Conservation (phyloP, 2,797 vertebrate species). For the Rhinatrema bivittatum region DNA sequence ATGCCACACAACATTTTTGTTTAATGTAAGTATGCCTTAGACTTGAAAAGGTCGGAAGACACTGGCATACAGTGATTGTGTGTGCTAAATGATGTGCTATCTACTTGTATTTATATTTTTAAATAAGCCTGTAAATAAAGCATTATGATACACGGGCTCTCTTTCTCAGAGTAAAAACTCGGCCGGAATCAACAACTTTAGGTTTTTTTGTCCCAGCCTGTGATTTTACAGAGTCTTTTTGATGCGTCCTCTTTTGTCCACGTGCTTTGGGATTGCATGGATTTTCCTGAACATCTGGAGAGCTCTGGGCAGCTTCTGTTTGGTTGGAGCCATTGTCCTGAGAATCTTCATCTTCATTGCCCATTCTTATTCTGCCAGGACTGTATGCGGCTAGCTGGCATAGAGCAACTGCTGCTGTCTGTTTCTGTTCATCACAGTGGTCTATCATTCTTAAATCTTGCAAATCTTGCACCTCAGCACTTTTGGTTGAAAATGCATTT, state of each 20-base stretch:
- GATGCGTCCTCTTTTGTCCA: slow-evolving; percentile 63
- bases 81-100: too few species aligned
- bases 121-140: too few species aligned
- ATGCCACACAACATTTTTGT: too few species aligned
- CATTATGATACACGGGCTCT: slow-evolving; percentile 71
- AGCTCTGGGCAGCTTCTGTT: background rate
- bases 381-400: slow-evolving; percentile 85
- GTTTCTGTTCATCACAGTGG: slow-evolving; percentile 78
- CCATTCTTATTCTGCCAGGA: slow-evolving; percentile 29
- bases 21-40: too few species aligned
- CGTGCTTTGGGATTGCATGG: slow-evolving; percentile 36
- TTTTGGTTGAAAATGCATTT: fast-evolving
- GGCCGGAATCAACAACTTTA: slow-evolving; percentile 49
- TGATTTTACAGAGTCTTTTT: slow-evolving; percentile 43
- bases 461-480: background rate
- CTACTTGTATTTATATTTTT: too few species aligned
- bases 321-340: slow-evolving; percentile 9
- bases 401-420: slow-evolving; percentile 85
- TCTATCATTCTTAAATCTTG: slow-evolving; percentile 49
- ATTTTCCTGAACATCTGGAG: slow-evolving; percentile 11
- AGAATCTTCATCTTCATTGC: slow-evolving; percentile 9
- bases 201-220: slow-evolving; percentile 57
- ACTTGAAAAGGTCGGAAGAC: too few species aligned
- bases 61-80: too few species aligned
- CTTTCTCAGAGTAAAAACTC: slow-evolving; percentile 65